These are phyloP conservation scores for Nibea coibor DNA, from an alignment of 2,113 vertebrate genomes.

Conservation along the genomic window DNA sequence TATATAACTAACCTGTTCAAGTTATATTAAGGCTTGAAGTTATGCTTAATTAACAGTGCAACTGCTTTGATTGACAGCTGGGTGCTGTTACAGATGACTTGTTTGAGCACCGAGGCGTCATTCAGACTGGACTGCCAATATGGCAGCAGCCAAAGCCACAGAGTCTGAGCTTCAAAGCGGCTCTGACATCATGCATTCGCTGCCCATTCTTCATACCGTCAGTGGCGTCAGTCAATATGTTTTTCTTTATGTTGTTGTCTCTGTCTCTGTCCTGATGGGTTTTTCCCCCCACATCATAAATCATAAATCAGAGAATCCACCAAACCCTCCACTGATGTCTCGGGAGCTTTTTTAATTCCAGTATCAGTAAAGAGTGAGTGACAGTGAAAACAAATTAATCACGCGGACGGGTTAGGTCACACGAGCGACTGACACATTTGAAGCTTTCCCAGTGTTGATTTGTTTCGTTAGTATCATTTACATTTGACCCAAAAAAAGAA, in stretches of 20 bases:
- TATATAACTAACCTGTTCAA: too few species aligned
- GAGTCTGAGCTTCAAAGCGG: too few species aligned
- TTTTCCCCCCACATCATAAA: constrained; percentile 24
- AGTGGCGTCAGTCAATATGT: not conserved
- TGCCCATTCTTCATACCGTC: too few species aligned
- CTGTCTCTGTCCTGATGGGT: not conserved
- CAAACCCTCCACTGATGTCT: constrained; percentile 7
- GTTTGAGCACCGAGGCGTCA: too few species aligned
- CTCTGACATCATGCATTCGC: too few species aligned
- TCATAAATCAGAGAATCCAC: constrained; percentile 20
- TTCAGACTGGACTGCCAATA: too few species aligned
- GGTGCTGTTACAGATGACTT: too few species aligned
- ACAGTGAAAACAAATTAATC: constrained; percentile 46
- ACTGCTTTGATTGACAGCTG: too few species aligned
- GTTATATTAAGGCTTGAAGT: too few species aligned
- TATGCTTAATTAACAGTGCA: too few species aligned
- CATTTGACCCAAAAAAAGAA: constrained; percentile 67
- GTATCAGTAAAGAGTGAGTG: constrained; percentile 28
- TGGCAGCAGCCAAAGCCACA: too few species aligned
- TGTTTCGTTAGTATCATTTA: constrained; percentile 69
- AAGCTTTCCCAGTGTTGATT: constrained; percentile 48
- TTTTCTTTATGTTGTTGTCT: not conserved
- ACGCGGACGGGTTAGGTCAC: constrained; percentile 32
- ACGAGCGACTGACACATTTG: constrained; percentile 38
- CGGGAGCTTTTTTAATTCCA: not conserved